These are phyloP conservation scores for Spodoptera exigua DNA, from an alignment of 2,888 invertebrate genomes.

Conservation along the genomic window DNA sequence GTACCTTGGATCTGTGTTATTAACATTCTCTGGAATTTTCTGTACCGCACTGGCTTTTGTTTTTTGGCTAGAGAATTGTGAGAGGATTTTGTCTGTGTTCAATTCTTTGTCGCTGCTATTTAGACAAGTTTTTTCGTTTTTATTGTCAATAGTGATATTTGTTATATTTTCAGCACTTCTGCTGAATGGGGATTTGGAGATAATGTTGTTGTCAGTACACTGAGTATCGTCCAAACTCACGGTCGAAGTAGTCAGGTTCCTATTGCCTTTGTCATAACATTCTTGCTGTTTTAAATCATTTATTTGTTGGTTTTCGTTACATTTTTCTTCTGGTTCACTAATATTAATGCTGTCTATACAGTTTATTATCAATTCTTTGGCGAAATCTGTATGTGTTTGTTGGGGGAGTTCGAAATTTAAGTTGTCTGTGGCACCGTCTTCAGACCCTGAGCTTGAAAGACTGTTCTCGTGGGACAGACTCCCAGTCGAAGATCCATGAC, in stretches of 20 bases:
- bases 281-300: slow-evolving; percentile 36
- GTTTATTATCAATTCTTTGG: slow-evolving; percentile 56
- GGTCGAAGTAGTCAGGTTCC: slow-evolving; percentile 71
- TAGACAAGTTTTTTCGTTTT: slow-evolving; percentile 44
- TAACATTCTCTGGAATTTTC: slow-evolving; percentile 72
- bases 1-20: slow-evolving; percentile 65
- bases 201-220: slow-evolving; percentile 50
- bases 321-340: slow-evolving; percentile 17
- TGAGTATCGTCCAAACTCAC: slow-evolving; percentile 74
- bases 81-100: slow-evolving; percentile 75
- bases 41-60: slow-evolving; percentile 75
- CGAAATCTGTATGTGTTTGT: slow-evolving; percentile 47
- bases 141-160: slow-evolving; percentile 49
- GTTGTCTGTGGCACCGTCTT: slow-evolving; percentile 55
- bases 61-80: slow-evolving; percentile 76
- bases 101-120: slow-evolving; percentile 68
- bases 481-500: slow-evolving; percentile 24
- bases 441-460: slow-evolving; percentile 62
- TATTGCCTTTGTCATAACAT: slow-evolving; percentile 45
- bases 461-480: slow-evolving; percentile 57
- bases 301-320: slow-evolving; percentile 26
- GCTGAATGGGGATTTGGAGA: slow-evolving; percentile 70
- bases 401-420: slow-evolving; percentile 51
- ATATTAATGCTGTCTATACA: slow-evolving; percentile 30
- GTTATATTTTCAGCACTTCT: slow-evolving; percentile 81